Conservation (phyloP, 2,113 vertebrate genomes). For the Oxyruncus cristatus region DNA sequence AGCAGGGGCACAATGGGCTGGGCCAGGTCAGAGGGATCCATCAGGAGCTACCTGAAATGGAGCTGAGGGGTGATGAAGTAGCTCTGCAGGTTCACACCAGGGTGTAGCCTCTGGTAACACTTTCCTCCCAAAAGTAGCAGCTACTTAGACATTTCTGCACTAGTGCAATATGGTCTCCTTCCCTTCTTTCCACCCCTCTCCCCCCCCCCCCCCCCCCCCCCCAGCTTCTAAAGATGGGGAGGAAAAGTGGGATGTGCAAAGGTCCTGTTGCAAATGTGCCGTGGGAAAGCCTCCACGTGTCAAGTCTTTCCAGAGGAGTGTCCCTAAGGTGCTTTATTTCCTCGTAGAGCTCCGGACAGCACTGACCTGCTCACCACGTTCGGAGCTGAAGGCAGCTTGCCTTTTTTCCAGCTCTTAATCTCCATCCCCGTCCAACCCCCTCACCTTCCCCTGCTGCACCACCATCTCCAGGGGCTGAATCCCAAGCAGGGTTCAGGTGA, state of each 20-base stretch:
- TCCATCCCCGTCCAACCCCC: fast-evolving
- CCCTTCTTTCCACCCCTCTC: neutral
- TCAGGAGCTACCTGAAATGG: neutral
- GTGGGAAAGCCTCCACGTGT: neutral
- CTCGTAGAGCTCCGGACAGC: neutral
- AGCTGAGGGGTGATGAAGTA: neutral
- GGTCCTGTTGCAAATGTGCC: neutral
- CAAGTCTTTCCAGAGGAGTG: neutral
- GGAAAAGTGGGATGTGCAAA: neutral
- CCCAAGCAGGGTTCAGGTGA: neutral
- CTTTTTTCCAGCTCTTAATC: neutral
- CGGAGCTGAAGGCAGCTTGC: neutral
- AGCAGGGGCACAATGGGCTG: neutral
- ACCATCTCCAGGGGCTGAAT: neutral
- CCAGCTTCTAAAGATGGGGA: neutral
- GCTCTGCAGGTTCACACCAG: fast-evolving
- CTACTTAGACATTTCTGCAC: neutral
- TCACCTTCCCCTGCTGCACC: neutral
- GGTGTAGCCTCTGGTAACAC: neutral
- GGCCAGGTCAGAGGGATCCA: neutral
- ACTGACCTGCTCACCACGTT: neutral
- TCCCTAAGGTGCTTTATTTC: neutral
- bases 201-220: neutral
- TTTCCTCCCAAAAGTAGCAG: neutral
- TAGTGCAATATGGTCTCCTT: neutral